Conservation (phyloP, 2,888 invertebrate species). For the Stenurella melanura region DNA sequence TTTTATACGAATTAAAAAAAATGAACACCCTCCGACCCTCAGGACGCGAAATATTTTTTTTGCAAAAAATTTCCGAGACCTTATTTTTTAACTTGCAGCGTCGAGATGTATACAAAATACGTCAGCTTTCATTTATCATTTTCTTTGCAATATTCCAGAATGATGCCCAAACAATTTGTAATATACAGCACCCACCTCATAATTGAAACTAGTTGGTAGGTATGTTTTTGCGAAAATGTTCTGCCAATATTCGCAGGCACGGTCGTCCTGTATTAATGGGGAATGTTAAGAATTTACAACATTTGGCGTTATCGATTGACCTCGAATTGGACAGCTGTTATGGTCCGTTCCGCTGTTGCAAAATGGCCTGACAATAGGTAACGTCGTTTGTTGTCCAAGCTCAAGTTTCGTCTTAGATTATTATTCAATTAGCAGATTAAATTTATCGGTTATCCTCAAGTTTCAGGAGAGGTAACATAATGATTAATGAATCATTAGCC, state of each 20-base stretch:
- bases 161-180: background rate
- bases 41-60: no score
- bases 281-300: constrained; percentile 49
- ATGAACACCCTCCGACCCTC: no score
- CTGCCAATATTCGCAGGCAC: background rate
- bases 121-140: no score
- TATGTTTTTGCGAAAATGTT: background rate
- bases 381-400: background rate
- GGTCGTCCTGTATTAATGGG: background rate
- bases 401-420: background rate
- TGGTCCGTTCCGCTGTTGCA: background rate
- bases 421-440: background rate
- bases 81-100: no score
- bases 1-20: no score
- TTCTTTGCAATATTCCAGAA: background rate
- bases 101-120: no score
- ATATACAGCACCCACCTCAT: background rate
- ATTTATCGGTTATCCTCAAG: background rate
- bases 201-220: background rate
- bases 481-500: no score
- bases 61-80: no score
- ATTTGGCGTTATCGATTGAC: constrained; percentile 45
- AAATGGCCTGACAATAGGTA: background rate
- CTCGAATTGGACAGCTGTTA: constrained; percentile 25
- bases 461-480: no score